Base-by-base conservation (phyloP, 2,797 vertebrate genomes). In the Clarias fuscus region DNA sequence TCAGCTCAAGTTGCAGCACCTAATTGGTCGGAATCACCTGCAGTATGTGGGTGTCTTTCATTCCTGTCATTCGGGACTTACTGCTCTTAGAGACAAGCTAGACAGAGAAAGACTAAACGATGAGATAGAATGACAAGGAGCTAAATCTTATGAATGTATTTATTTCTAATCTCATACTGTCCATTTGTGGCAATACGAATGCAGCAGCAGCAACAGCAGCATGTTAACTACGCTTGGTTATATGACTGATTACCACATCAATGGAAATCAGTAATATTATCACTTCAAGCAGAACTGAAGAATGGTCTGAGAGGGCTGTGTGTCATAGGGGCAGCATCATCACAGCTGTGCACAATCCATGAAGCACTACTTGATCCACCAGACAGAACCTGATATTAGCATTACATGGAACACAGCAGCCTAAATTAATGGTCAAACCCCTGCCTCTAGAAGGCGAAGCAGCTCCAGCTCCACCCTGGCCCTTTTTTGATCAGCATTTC, bases 251-350 rank as follows among this genome's bases (percentile, higher is more conserved):
- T 83, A 67, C 40, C 81, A 80, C 24, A 64, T 80, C 61, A 80
- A 17, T 64, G 22, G 37, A 30, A 81, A 48, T 65, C 61, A 65
- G 68, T 67, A 72, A 62, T 61, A 87, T 87, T 85, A 87, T 61
- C 83, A 85, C 83, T 85, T 87, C 83, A 87, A 70, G 40, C 33
- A 82, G 83, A 67, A 22, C 48, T 73, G 83, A 73, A 81, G 62
- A 72, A 84, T 33, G 80, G 58, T 20, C 24, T 53, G 79, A 82
- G 43, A 40, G 62, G 75, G 17, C 76, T 82, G 59, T 56, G 62
- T 72, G 40, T 53, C 20, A 81, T 18, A 48, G 53, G n/a, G 67
- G 56, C 27, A 84, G 78, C 10, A 17, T 53, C 78, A 62, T 71
- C 72, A 62, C 62, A 75, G 70, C 71, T 71, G 79, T 58, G 53